Conservation (phyloP, 1,140 invertebrate species). For the Drosophila bifasciata region DNA sequence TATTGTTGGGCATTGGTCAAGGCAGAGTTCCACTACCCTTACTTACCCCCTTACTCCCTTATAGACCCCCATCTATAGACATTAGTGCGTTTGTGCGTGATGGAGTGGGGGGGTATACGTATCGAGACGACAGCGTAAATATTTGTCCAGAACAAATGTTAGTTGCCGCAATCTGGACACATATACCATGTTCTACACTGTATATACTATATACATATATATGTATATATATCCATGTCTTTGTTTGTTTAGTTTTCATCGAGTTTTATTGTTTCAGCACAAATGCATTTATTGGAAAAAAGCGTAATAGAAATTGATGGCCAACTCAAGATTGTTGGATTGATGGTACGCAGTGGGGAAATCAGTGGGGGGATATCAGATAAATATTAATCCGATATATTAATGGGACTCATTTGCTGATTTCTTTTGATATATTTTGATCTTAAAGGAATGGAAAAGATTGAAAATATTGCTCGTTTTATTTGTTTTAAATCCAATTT, state of each 20-base stretch:
- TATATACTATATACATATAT: not conserved
- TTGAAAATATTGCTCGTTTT: too few species aligned
- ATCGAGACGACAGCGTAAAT: constrained; percentile 62
- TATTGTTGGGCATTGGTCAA: constrained; percentile 62
- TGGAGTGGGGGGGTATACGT: constrained; percentile 14
- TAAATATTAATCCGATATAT: too few species aligned
- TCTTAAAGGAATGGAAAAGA: too few species aligned
- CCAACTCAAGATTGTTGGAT: constrained; percentile 15
- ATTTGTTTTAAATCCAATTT: too few species aligned
- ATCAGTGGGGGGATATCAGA: not conserved
- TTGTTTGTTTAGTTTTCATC: constrained; percentile 42
- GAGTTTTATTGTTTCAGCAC: constrained; percentile 51
- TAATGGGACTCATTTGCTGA: too few species aligned
- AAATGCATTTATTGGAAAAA: constrained; percentile 44
- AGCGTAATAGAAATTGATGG: constrained; percentile 37
- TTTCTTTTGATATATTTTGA: too few species aligned
- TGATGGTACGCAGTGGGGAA: not conserved
- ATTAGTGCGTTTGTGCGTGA: constrained; percentile 73
- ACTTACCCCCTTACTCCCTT: not conserved
- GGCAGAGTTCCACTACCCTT: too few species aligned
- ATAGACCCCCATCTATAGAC: constrained; percentile 21
- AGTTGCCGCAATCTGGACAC: constrained; percentile 56
- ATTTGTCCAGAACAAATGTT: constrained; percentile 55
- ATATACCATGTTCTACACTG: constrained; percentile 33
- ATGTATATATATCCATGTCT: not conserved